Conservation (phyloP, 1,140 invertebrate species). For the Leguminivora glycinivorella region DNA sequence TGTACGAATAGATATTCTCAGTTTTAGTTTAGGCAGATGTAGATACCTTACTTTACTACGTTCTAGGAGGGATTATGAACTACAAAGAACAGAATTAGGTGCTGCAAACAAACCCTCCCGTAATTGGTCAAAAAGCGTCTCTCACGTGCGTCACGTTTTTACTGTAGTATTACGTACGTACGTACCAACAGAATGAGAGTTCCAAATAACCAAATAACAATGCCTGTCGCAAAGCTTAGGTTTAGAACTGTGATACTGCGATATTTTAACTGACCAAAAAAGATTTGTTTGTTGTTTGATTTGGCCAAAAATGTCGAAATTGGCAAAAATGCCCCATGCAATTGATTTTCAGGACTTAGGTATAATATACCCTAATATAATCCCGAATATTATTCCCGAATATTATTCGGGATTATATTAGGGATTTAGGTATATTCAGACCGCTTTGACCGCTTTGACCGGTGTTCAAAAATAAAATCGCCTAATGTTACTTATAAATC, state of each 20-base stretch:
- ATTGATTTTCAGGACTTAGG: too few species aligned
- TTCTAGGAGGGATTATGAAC: neutral
- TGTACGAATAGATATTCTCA: too few species aligned
- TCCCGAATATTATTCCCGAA: too few species aligned
- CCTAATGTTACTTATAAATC: too few species aligned
- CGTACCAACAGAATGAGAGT: neutral
- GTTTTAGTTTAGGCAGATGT: neutral
- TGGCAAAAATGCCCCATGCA: too few species aligned
- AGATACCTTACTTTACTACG: neutral
- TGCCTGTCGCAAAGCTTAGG: neutral
- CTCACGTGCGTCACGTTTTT: neutral
- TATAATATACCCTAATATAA: too few species aligned
- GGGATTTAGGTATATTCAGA: too few species aligned
- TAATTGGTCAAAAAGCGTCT: constrained; percentile 23
- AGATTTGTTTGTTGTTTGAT: neutral
- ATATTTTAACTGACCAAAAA: neutral
- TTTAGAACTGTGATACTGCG: neutral
- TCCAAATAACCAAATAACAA: neutral
- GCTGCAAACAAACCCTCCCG: neutral
- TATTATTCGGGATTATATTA: too few species aligned
- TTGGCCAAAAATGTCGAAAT: too few species aligned
- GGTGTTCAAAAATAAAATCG: too few species aligned
- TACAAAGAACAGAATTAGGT: constrained; percentile 14
- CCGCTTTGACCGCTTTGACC: too few species aligned
- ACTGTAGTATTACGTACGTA: too few species aligned